Conservation (phyloP, 2,888 invertebrate genomes). For the Tenthredo livida region DNA sequence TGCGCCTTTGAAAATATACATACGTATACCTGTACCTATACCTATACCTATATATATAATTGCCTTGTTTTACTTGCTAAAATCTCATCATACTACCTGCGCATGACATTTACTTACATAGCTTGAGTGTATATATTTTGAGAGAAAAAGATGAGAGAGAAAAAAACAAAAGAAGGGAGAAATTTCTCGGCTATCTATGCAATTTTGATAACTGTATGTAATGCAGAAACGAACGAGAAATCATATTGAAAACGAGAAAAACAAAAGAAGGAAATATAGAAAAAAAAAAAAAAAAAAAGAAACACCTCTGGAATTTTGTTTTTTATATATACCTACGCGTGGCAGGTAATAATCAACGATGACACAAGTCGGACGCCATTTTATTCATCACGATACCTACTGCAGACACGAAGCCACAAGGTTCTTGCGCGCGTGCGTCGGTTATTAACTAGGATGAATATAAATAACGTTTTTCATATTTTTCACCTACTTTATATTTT, state of each 20-base stretch:
- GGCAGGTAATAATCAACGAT: constrained; percentile 36
- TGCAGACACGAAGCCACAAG: not conserved
- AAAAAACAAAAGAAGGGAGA: too few species aligned
- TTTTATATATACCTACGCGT: not conserved
- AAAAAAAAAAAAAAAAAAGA: not conserved
- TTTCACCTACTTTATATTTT: constrained; percentile 18
- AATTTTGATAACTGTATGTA: not conserved
- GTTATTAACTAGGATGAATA: not conserved
- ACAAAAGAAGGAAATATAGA: not conserved
- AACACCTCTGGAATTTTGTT: not conserved
- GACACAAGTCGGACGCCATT: constrained; percentile 23
- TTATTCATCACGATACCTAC: not conserved
- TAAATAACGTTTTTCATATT: constrained; percentile 16
- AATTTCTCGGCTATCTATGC: not conserved
- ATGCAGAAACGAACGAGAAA: not conserved
- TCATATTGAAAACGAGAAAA: not conserved
- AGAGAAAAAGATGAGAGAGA: too few species aligned
- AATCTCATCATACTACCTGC: constrained; percentile 74
- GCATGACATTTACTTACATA: constrained; percentile 44
- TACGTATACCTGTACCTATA: not conserved
- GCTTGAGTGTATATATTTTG: not conserved
- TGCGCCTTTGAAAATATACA: not conserved
- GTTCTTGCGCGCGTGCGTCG: not conserved
- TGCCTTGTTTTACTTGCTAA: constrained; percentile 74
- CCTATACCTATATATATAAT: constrained; percentile 55